A percentile compares a stretch with the other conserved stretches of the same genome.
These are phyloP conservation scores for Mormyrops boulengeri DNA, from an alignment of 2,797 vertebrate genomes.

Conservation along the genomic window DNA sequence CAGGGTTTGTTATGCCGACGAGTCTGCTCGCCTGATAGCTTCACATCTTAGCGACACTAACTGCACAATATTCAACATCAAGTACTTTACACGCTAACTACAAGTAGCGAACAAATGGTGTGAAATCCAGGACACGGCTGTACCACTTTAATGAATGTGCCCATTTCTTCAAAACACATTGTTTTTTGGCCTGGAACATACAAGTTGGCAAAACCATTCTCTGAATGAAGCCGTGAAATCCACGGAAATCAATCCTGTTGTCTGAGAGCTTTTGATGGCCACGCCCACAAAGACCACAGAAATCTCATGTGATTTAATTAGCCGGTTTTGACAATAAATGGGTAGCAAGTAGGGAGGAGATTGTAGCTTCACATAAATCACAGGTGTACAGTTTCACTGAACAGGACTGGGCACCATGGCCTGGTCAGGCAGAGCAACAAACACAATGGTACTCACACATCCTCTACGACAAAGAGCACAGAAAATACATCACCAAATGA, in stretches of 20 bases:
- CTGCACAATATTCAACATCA: constrained; percentile 8
- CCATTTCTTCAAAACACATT: neutral
- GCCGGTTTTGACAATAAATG: neutral
- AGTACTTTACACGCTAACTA: neutral
- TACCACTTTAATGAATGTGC: neutral
- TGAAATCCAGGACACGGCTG: neutral
- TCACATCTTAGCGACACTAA: neutral
- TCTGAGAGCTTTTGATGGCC: neutral
- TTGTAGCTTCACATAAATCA: neutral
- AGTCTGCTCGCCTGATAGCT: neutral
- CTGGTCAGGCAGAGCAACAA: neutral
- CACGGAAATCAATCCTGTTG: neutral
- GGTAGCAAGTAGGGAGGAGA: neutral
- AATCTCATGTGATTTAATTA: neutral
- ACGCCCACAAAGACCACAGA: neutral
- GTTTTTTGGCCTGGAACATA: neutral
- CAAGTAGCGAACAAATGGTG: neutral
- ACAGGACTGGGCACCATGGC: neutral
- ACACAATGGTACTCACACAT: neutral
- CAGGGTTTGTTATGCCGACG: neutral
- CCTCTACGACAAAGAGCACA: neutral
- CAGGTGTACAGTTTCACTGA: neutral
- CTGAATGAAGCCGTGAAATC: neutral
- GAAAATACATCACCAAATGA: neutral
- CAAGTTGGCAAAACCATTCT: neutral